Conservation (phyloP, 2,797 vertebrate species). For the Smutsia gigantea region DNA sequence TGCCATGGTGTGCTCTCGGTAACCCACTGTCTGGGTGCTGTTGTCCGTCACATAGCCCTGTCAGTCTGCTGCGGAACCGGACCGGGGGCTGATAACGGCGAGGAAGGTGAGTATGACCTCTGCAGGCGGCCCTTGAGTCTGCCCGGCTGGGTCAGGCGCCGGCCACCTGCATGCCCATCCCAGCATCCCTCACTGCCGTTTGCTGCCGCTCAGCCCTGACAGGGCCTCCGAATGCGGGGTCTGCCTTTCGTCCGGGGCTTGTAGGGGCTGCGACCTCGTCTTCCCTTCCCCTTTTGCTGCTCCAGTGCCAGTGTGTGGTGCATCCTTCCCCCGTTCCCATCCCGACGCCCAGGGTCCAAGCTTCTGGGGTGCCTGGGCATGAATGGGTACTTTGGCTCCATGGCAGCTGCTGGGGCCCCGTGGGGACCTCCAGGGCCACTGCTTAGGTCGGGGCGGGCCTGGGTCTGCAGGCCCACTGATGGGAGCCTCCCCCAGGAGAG, state of each 20-base stretch:
- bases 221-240: too few species aligned
- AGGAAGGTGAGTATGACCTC: constrained; percentile 77
- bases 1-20: neutral
- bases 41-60: constrained; percentile 64
- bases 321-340: neutral
- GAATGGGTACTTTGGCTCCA: too few species aligned
- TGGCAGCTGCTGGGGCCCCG: neutral
- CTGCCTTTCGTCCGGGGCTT: neutral
- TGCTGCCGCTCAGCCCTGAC: too few species aligned
- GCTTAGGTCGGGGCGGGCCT: neutral
- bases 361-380: neutral
- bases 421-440: neutral
- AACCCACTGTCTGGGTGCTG: constrained; percentile 26
- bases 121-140: neutral
- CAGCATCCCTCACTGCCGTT: too few species aligned
- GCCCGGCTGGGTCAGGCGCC: constrained; percentile 23
- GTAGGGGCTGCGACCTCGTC: neutral
- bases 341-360: neutral
- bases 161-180: neutral
- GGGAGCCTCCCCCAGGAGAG: constrained; percentile 89
- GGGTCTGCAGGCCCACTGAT: neutral
- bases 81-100: constrained; percentile 74
- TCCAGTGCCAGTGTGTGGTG: too few species aligned
- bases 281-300: neutral
- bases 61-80: constrained; percentile 80